Evolutionary conservation across 2,888 invertebrate species (phyloP).

Genomic region (Oxystoma pomonae): DNA sequence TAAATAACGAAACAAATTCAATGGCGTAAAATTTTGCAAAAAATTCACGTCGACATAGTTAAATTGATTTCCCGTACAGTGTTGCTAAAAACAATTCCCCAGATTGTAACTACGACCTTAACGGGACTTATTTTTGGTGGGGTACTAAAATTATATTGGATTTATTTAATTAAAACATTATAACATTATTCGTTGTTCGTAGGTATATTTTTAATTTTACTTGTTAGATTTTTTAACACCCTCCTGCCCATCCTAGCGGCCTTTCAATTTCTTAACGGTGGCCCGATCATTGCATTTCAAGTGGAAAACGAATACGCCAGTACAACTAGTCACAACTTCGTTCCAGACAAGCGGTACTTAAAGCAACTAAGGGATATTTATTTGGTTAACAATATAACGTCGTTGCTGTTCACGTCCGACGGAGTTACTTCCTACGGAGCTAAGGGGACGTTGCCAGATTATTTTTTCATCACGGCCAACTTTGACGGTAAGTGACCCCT

Average conservation of each 20-base stretch:
- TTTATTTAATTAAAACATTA: no score
- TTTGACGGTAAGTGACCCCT: slow-evolving; percentile 46
- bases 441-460: slow-evolving; percentile 30
- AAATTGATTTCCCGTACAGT: no score
- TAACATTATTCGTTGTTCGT: no score
- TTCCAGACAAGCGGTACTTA: slow-evolving; percentile 44
- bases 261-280: slow-evolving; percentile 65
- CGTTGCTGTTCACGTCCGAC: slow-evolving; percentile 54
- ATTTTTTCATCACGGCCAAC: slow-evolving; percentile 51
- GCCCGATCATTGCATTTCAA: slow-evolving; percentile 83
- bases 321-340: slow-evolving; percentile 35
- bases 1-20: no score
- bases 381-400: slow-evolving; percentile 41
- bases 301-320: slow-evolving; percentile 95
- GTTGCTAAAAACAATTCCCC: no score
- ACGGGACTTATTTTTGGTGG: no score
- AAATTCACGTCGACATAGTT: no score
- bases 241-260: slow-evolving; percentile 49
- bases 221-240: slow-evolving; percentile 25
- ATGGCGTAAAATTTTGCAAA: no score
- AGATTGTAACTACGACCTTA: no score
- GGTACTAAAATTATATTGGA: no score
- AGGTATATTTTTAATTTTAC: no score
- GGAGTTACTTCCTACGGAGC: slow-evolving; percentile 30
- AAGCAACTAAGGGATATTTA: slow-evolving; percentile 43